Conservation (phyloP, 2,113 vertebrate genomes). For the Dromiciops gliroides region DNA sequence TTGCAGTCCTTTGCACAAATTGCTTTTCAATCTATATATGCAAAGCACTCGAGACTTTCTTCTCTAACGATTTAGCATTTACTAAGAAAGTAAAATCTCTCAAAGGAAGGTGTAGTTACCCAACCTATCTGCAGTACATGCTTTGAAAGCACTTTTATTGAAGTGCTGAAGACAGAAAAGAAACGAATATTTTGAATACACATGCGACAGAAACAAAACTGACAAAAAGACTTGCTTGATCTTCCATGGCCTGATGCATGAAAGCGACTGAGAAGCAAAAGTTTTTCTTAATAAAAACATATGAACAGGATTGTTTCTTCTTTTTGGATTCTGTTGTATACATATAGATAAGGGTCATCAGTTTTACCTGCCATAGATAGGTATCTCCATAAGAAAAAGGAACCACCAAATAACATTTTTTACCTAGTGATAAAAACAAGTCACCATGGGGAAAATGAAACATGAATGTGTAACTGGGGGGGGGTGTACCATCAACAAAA, state of each 20-base stretch:
- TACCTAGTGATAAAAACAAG: neutral
- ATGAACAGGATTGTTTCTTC: neutral
- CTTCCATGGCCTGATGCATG: neutral
- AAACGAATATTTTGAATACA: slow-evolving; percentile 4
- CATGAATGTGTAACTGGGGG: neutral
- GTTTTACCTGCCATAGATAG: neutral
- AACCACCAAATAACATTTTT: neutral
- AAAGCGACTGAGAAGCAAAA: neutral
- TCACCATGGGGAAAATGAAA: neutral
- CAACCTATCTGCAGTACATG: neutral
- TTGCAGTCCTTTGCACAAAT: neutral
- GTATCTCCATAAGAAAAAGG: slow-evolving; percentile 6
- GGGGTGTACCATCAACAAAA: neutral
- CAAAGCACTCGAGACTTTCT: neutral
- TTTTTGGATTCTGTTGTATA: slow-evolving; percentile 8
- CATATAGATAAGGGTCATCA: neutral
- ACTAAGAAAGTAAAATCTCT: neutral
- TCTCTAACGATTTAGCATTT: neutral
- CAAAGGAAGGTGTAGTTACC: neutral
- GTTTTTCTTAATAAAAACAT: neutral
- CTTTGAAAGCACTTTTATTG: slow-evolving; percentile 1
- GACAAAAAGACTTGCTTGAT: neutral
- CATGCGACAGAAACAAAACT: neutral
- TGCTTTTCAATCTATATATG: neutral
- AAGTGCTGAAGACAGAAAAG: neutral